These are phyloP conservation scores for Petrolisthes manimaculis DNA, from an alignment of 2,888 invertebrate genomes.

Conservation along the genomic window DNA sequence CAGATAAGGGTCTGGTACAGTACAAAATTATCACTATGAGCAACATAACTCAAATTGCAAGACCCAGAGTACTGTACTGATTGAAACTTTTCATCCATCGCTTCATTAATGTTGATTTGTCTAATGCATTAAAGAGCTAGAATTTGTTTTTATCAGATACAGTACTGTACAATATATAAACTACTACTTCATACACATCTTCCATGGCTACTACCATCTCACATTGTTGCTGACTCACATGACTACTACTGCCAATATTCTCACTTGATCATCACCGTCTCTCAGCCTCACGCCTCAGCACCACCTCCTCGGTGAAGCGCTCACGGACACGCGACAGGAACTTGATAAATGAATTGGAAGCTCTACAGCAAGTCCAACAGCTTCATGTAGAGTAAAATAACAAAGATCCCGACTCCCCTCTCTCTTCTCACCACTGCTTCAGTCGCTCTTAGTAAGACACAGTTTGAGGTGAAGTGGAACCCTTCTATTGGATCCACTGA, in stretches of 20 bases:
- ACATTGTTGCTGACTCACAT: too few relatives aligned
- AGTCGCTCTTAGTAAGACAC: not conserved
- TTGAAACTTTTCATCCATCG: too few relatives aligned
- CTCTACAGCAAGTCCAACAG: slow-evolving; percentile 61
- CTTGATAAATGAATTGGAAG: slow-evolving; percentile 69
- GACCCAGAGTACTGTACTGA: too few relatives aligned
- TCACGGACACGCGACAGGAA: slow-evolving; percentile 82
- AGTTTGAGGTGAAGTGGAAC: not conserved
- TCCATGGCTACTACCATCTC: too few relatives aligned
- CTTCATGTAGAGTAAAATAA: slow-evolving; percentile 41
- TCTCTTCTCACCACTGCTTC: not conserved
- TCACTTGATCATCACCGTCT: not conserved
- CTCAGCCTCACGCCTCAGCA: slow-evolving; percentile 1
- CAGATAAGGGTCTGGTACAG: too few relatives aligned
- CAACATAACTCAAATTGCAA: too few relatives aligned
- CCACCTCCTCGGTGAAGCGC: slow-evolving; percentile 74
- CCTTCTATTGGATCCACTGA: not conserved
- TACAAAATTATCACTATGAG: too few relatives aligned
- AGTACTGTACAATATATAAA: too few relatives aligned
- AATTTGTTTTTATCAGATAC: too few relatives aligned
- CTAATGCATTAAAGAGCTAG: too few relatives aligned
- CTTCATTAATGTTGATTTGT: too few relatives aligned
- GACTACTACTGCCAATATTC: not conserved
- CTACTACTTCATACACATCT: too few relatives aligned
- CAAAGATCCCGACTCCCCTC: not conserved